These are phyloP conservation scores for Trogon melanurus DNA, from an alignment of 2,113 vertebrate species.

Conservation along the genomic window DNA sequence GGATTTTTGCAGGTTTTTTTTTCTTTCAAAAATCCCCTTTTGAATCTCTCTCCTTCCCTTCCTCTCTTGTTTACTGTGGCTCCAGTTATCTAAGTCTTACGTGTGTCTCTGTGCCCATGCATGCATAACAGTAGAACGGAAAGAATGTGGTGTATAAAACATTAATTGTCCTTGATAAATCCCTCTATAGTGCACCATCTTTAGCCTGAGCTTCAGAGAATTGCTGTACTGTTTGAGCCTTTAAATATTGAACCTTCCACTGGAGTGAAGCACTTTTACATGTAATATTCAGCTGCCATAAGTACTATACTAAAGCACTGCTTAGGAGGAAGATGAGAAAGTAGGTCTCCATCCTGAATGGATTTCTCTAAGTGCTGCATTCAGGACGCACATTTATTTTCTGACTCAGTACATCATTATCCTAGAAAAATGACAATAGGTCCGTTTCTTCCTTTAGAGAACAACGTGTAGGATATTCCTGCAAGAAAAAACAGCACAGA, in stretches of 20 bases:
- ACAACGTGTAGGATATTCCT: background rate
- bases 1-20: background rate
- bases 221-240: background rate
- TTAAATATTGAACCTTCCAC: background rate
- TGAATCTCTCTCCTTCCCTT: background rate
- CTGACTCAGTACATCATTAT: background rate
- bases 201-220: background rate
- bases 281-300: background rate
- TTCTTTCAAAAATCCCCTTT: background rate
- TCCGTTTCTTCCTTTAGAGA: background rate
- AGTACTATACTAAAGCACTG: background rate
- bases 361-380: background rate
- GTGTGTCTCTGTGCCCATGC: background rate
- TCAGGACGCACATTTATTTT: background rate
- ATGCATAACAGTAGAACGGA: background rate
- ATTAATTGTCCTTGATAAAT: background rate
- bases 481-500: background rate
- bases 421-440: background rate
- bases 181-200: background rate
- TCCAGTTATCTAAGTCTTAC: background rate
- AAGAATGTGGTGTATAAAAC: background rate
- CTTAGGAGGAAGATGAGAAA: background rate
- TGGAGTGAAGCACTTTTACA: background rate
- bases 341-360: background rate
- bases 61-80: background rate